Evolutionary conservation across 30 jellyfish, hydroid and myxozoan species (phyloP).

Genomic region (Catostylus mosaicus): DNA sequence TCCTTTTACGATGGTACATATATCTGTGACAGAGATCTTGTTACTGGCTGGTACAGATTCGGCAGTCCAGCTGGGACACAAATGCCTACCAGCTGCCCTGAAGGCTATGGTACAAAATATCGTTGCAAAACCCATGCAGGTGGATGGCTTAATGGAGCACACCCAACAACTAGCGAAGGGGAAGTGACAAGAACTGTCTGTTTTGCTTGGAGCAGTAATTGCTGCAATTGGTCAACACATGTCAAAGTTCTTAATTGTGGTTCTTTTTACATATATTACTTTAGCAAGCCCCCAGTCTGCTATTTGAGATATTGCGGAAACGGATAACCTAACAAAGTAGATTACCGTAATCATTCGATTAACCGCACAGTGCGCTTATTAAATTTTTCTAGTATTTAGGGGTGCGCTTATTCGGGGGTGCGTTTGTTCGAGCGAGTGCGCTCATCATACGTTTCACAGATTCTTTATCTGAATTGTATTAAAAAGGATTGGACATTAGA

Average conservation of each 20-base stretch:
- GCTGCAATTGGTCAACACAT: neutral
- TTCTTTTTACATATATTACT: neutral
- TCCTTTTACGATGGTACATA: neutral
- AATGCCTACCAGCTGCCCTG: neutral
- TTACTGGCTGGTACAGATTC: neutral
- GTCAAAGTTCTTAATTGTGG: constrained; percentile 1
- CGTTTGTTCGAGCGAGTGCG: no score
- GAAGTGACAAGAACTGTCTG: neutral
- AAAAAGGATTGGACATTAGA: no score
- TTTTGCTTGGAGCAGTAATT: neutral
- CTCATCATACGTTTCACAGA: no score
- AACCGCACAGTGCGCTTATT: no score
- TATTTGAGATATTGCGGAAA: neutral
- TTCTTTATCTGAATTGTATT: no score
- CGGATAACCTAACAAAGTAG: neutral
- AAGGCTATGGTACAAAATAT: neutral
- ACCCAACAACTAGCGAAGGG: neutral
- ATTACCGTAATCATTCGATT: no score
- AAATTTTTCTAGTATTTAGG: no score
- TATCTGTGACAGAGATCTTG: neutral
- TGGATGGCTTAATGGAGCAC: no score
- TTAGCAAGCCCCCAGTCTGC: neutral
- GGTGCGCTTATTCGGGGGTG: no score
- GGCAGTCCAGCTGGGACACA: neutral
- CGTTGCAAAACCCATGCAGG: no score